Conservation (phyloP, 2,797 vertebrate species). For the Myripristis jacobus region DNA sequence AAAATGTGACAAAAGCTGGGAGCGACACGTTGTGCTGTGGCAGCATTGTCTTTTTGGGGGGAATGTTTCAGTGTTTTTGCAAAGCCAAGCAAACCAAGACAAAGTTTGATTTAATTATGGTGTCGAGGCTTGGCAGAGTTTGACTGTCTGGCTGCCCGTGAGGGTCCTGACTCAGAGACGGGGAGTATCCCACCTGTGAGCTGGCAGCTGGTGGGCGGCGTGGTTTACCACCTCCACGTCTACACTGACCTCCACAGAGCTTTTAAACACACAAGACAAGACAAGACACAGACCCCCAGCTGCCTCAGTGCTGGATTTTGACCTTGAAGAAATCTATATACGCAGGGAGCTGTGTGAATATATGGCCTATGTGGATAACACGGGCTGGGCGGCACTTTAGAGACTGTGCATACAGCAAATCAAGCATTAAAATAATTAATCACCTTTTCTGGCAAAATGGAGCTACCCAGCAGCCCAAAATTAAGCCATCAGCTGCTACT, state of each 20-base stretch:
- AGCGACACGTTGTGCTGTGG: slow-evolving; percentile 33
- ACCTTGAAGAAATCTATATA: too few species aligned
- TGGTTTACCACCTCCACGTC: background rate
- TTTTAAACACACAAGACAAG: too few species aligned
- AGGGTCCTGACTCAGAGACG: slow-evolving; percentile 8
- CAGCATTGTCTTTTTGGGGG: slow-evolving; percentile 42
- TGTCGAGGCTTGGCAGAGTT: slow-evolving; percentile 2
- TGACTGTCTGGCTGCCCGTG: slow-evolving; percentile 18
- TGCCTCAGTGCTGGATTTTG: too few species aligned
- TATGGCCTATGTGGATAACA: too few species aligned
- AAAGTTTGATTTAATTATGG: slow-evolving; percentile 23
- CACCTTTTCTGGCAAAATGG: background rate
- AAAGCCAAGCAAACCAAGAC: slow-evolving; percentile 8
- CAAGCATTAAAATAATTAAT: too few species aligned
- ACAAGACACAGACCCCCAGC: too few species aligned
- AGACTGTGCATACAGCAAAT: too few species aligned
- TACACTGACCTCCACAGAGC: too few species aligned
- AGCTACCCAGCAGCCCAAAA: background rate
- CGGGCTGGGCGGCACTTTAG: too few species aligned
- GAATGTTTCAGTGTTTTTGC: slow-evolving; percentile 3
- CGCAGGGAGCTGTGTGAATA: too few species aligned
- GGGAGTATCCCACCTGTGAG: background rate
- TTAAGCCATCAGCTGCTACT: background rate
- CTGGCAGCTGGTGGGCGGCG: slow-evolving; percentile 15
- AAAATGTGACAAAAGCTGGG: slow-evolving; percentile 18